Evolutionary conservation across 2,888 invertebrate species (phyloP).

Genomic region (Pterostichus niger): DNA sequence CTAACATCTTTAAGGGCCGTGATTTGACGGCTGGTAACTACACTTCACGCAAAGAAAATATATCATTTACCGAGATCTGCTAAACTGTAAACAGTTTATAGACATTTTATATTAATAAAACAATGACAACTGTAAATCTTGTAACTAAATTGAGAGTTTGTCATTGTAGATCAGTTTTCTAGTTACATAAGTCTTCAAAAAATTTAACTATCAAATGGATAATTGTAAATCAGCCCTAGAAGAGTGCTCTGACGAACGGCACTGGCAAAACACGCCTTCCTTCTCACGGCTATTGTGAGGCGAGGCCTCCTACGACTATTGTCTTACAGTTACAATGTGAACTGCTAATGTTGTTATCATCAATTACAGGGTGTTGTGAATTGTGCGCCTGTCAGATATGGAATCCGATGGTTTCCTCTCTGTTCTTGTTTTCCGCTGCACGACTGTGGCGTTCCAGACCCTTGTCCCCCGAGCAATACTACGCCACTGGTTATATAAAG

Average conservation of each 20-base stretch:
- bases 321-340: conserved; percentile 63
- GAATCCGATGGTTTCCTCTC: conserved; percentile 48
- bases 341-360: conserved; percentile 66
- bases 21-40: no score
- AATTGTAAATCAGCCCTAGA: background rate
- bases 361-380: conserved; percentile 60
- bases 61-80: no score
- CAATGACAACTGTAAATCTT: no score
- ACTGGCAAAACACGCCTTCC: conserved; percentile 47
- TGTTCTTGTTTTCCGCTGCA: conserved; percentile 33
- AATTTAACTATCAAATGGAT: background rate
- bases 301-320: conserved; percentile 59
- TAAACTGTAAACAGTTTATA: no score
- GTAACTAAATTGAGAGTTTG: no score
- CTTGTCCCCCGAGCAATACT: background rate
- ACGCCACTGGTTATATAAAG: conserved; percentile 12
- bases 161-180: no score
- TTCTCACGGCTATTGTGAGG: conserved; percentile 46
- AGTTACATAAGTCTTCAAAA: no score
- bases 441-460: background rate
- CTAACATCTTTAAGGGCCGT: no score
- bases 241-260: conserved; percentile 6
- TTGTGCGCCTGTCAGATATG: conserved; percentile 61
- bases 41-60: no score
- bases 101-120: no score